Percentiles rank a stretch among this genome's conserved stretches.
phyloP scores from a whole-genome alignment of 2,888 invertebrate species.

The Marronus borbonicus region DNA sequence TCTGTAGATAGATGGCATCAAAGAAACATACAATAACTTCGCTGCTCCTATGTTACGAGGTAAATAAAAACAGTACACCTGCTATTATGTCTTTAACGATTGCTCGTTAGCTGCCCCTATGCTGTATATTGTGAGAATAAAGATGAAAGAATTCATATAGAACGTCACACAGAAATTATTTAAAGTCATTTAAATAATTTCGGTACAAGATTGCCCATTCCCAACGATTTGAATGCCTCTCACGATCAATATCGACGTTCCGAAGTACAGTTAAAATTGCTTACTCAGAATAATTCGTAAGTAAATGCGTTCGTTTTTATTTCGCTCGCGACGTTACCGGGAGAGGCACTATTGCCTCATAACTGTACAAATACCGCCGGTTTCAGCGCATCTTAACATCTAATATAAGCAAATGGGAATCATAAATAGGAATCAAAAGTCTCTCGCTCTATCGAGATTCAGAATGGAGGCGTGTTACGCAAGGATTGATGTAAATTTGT shows the following conservation, averaged over 20 bases:
- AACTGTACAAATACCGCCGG: background rate
- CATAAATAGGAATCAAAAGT: slow-evolving; percentile 16
- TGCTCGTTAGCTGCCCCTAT: too few species aligned
- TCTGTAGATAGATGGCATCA: too few species aligned
- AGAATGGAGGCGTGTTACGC: slow-evolving; percentile 16
- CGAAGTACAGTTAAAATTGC: slow-evolving; percentile 4
- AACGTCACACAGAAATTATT: background rate
- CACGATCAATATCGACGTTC: background rate
- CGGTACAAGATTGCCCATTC: background rate
- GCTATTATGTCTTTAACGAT: too few species aligned
- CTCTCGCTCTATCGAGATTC: background rate
- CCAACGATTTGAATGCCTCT: background rate
- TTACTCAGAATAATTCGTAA: slow-evolving; percentile 12
- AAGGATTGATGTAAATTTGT: slow-evolving; percentile 36
- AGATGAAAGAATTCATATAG: too few species aligned
- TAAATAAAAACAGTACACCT: too few species aligned
- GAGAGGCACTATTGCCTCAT: background rate
- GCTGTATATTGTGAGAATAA: too few species aligned
- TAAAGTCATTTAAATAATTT: slow-evolving; percentile 9
- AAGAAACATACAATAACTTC: too few species aligned
- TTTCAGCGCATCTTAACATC: background rate
- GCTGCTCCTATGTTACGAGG: too few species aligned
- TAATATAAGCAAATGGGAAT: slow-evolving; percentile 4
- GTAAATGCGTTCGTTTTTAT: slow-evolving; percentile 9
- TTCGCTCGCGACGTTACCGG: background rate